Evolutionary conservation across 2,113 vertebrate species (phyloP).

Genomic region (Microtus richardsoni): DNA sequence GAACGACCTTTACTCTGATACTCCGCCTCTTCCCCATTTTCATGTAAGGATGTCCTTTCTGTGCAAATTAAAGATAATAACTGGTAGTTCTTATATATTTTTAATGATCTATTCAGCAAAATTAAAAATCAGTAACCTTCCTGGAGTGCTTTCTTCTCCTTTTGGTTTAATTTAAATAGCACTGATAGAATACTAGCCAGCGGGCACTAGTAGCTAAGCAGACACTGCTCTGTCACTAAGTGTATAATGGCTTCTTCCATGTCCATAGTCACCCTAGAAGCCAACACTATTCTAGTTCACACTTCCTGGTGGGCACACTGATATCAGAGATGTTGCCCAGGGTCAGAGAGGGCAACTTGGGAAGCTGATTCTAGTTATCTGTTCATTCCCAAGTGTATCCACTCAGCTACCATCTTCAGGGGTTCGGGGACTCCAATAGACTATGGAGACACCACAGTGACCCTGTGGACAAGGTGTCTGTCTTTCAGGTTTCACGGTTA

Average conservation of each 20-base stretch:
- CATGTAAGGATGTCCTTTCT: conserved; percentile 4
- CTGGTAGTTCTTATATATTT: conserved; percentile 18
- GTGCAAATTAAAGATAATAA: conserved; percentile 25
- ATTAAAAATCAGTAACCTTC: conserved; percentile 26
- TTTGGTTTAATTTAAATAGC: not conserved
- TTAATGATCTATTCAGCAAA: conserved; percentile 46
- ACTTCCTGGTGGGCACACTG: not conserved
- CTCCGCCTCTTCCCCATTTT: not conserved
- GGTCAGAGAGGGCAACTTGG: not conserved
- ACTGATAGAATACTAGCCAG: not conserved
- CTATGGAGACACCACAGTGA: not conserved
- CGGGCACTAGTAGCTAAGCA: not conserved
- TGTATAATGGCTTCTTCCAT: no score
- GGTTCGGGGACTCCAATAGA: no score
- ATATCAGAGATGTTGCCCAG: not conserved
- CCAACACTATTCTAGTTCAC: not conserved
- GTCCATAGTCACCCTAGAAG: not conserved
- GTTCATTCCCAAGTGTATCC: not conserved
- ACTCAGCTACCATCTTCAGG: not conserved
- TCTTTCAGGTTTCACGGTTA: not conserved
- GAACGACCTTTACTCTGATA: conserved; percentile 36
- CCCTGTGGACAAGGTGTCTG: not conserved
- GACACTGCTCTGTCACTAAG: not conserved
- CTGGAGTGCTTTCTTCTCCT: not conserved
- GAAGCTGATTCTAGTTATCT: accelerated